Evolutionary conservation across 2,113 vertebrate genomes (phyloP).

Genomic region (Proterorhinus semilunaris): DNA sequence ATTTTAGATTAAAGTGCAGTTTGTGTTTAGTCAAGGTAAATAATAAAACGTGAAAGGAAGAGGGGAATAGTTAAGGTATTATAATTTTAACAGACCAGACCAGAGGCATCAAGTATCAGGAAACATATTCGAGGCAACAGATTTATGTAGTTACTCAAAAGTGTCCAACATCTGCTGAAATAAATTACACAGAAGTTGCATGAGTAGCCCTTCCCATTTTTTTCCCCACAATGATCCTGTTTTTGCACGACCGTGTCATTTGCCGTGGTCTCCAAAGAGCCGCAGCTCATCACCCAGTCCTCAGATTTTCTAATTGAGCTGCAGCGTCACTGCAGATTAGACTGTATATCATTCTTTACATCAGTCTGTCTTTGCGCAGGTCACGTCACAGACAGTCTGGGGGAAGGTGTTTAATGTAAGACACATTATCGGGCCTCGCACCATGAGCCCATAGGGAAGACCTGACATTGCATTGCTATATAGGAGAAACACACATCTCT

Average conservation of each 20-base stretch:
- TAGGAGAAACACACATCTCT: conserved; percentile 2
- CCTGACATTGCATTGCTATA: conserved; percentile 16
- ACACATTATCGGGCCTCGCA: conserved; percentile 56
- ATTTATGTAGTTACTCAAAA: not conserved
- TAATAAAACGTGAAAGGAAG: conserved; percentile 31
- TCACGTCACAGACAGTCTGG: conserved; percentile 27
- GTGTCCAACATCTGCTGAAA: not conserved
- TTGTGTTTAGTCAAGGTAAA: conserved; percentile 39
- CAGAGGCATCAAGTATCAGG: conserved; percentile 42
- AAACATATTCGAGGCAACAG: conserved; percentile 31
- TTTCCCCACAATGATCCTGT: not conserved
- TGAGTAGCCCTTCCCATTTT: not conserved
- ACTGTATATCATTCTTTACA: conserved; percentile 57
- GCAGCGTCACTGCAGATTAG: too few relatives aligned
- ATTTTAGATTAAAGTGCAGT: conserved; percentile 47
- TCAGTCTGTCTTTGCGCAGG: conserved; percentile 55
- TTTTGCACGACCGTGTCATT: not conserved
- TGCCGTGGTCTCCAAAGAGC: conserved; percentile 15
- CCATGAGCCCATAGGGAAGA: conserved; percentile 27
- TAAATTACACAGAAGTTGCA: not conserved
- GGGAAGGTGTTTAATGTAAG: conserved; percentile 50
- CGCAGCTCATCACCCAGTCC: conserved; percentile 18
- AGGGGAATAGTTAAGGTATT: conserved; percentile 37
- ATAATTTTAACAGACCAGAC: conserved; percentile 10
- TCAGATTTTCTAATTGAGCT: conserved; percentile 55